A percentile compares a stretch with the other conserved stretches of the same genome.
phyloP scores from a whole-genome alignment of 2,888 invertebrate genomes.

The Drosophila pseudotalamancana region DNA sequence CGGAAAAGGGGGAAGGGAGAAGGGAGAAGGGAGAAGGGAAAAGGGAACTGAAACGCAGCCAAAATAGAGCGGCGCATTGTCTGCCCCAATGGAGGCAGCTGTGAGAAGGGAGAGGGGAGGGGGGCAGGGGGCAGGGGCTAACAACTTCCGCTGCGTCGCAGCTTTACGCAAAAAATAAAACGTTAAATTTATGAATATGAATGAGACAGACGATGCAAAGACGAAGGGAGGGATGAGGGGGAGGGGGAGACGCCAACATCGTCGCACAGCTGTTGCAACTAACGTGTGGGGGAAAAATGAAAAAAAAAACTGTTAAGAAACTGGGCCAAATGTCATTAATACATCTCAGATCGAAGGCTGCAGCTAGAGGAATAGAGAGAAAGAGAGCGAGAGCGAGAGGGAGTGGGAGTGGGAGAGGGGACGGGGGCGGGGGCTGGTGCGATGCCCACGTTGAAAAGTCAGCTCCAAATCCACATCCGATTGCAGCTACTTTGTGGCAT shows the following conservation, averaged over 20 bases:
- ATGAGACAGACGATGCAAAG: constrained; percentile 52
- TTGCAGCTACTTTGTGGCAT: constrained; percentile 67
- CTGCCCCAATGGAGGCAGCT: constrained; percentile 34
- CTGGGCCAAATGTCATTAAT: constrained; percentile 78
- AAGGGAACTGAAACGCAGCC: constrained; percentile 41
- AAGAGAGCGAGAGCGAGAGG: neutral
- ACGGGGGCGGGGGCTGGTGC: constrained; percentile 1
- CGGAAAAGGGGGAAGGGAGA: constrained; percentile 38
- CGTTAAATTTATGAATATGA: constrained; percentile 76
- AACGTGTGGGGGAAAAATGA: constrained; percentile 17
- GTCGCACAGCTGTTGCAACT: constrained; percentile 50
- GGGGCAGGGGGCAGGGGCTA: constrained; percentile 15
- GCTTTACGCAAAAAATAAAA: constrained; percentile 72
- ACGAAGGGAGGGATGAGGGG: neutral
- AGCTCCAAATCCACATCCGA: constrained; percentile 62
- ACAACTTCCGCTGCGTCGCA: constrained; percentile 67
- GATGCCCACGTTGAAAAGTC: constrained; percentile 55
- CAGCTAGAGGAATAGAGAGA: constrained; percentile 2
- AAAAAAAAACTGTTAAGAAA: constrained; percentile 50
- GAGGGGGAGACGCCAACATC: constrained; percentile 26
- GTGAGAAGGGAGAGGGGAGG: neutral
- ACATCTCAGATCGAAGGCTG: constrained; percentile 66
- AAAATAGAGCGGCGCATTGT: constrained; percentile 76
- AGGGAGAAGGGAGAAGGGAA: constrained; percentile 20
- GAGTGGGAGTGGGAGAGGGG: neutral